phyloP scores from a whole-genome alignment of 1,140 invertebrate genomes.

The Helicoverpa zea region DNA sequence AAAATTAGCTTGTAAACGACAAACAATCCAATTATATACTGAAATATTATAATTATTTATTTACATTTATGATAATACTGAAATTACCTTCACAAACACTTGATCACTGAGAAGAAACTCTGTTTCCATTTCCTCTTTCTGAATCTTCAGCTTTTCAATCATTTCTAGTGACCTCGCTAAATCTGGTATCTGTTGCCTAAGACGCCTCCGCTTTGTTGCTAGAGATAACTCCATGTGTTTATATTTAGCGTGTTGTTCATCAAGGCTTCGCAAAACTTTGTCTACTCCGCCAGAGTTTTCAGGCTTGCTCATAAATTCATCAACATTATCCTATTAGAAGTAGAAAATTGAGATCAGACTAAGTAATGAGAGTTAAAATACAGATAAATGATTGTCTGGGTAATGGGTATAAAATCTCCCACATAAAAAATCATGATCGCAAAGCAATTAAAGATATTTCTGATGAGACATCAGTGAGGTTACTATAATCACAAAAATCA shows the following conservation, averaged over 20 bases:
- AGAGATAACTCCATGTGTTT: conserved; percentile 99
- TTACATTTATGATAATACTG: too few species aligned
- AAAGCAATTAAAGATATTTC: too few species aligned
- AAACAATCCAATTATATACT: too few species aligned
- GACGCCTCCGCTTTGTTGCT: conserved; percentile 92
- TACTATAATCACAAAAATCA: too few species aligned
- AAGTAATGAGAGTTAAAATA: background rate
- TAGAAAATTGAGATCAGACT: conserved; percentile 38
- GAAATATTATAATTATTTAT: too few species aligned
- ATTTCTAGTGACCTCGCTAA: conserved; percentile 96
- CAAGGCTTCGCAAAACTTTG: conserved; percentile 93
- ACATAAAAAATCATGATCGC: too few species aligned
- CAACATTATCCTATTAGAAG: conserved; percentile 95
- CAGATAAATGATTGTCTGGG: background rate
- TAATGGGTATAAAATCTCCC: too few species aligned
- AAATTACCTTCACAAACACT: conserved; percentile 93
- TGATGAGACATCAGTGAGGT: too few species aligned
- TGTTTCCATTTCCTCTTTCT: conserved; percentile 94
- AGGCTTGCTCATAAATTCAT: conserved; percentile 94
- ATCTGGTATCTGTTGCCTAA: conserved; percentile 97
- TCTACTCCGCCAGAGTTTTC: conserved; percentile 94
- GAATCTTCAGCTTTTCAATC: conserved; percentile 95
- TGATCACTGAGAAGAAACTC: conserved; percentile 98
- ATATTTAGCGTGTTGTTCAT: conserved; percentile 98
- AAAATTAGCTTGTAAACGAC: too few species aligned